phyloP scores from a whole-genome alignment of 2,888 invertebrate genomes.

The Cephus pulcher region DNA sequence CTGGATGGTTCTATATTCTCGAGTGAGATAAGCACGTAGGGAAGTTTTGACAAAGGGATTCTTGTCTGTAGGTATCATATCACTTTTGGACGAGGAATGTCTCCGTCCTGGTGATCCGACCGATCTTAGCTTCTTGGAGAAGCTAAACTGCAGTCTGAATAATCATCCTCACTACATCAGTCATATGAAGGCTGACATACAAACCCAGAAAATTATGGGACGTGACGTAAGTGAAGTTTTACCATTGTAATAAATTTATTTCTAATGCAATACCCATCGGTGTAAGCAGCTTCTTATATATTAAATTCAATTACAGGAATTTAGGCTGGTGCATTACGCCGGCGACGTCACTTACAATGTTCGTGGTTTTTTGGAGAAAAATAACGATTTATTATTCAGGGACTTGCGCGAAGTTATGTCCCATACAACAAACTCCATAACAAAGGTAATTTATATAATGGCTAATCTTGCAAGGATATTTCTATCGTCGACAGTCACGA shows the following conservation, averaged over 20 bases:
- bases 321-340: constrained; percentile 90
- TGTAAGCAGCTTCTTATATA: constrained; percentile 5
- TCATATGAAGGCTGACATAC: constrained; percentile 81
- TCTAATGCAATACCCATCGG: not conserved
- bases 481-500: too few species aligned
- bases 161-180: constrained; percentile 86
- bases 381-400: constrained; percentile 90
- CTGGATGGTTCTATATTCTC: not conserved
- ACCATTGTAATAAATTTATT: constrained; percentile 9
- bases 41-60: constrained; percentile 3
- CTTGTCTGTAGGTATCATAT: constrained; percentile 76
- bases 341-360: constrained; percentile 93
- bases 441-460: constrained; percentile 61
- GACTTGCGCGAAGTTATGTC: constrained; percentile 90
- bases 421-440: constrained; percentile 75
- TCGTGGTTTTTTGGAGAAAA: constrained; percentile 90
- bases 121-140: constrained; percentile 84
- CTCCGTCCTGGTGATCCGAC: constrained; percentile 88
- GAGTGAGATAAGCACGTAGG: constrained; percentile 8
- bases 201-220: constrained; percentile 86
- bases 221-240: constrained; percentile 74
- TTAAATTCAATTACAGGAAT: constrained; percentile 73
- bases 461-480: too few species aligned
- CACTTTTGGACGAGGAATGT: constrained; percentile 92
- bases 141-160: constrained; percentile 79